A percentile compares a stretch with the other conserved stretches of the same genome.
Evolutionary conservation across 2,113 vertebrate species (phyloP).

Genomic region (Limnothrissa miodon): DNA sequence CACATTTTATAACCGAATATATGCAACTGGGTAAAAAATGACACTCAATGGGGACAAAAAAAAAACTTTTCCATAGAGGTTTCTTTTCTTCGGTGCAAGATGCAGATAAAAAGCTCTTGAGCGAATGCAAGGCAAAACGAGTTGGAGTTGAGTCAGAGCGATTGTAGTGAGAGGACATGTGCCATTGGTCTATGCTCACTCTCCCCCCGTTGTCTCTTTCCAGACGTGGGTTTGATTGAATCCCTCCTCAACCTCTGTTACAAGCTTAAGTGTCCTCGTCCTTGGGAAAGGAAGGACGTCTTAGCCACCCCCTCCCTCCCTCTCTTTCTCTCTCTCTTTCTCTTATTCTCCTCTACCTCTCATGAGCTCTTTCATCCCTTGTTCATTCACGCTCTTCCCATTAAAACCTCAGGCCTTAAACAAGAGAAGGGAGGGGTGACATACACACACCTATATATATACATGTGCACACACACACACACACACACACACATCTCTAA

Average conservation of each 20-base stretch:
- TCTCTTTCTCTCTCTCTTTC: neutral
- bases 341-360: neutral
- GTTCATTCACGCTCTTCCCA: constrained; percentile 40
- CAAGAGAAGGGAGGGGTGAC: neutral
- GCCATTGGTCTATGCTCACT: neutral
- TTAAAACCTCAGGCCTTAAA: constrained; percentile 4
- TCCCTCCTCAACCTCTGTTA: constrained; percentile 57
- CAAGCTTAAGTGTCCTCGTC: constrained; percentile 67
- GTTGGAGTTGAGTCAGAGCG: neutral
- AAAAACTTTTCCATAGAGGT: too few species aligned
- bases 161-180: neutral
- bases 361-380: neutral
- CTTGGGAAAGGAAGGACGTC: constrained; percentile 64
- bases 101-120: too few species aligned
- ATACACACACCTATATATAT: neutral
- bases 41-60: too few species aligned
- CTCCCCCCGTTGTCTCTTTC: neutral
- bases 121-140: neutral
- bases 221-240: constrained; percentile 52
- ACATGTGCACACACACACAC: neutral
- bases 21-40: too few species aligned
- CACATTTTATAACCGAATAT: too few species aligned
- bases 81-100: too few species aligned
- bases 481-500: neutral
- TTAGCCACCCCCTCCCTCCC: constrained; percentile 33